Evolutionary conservation across 2,888 invertebrate species (phyloP).

Genomic region (Drosophila imparisetae): DNA sequence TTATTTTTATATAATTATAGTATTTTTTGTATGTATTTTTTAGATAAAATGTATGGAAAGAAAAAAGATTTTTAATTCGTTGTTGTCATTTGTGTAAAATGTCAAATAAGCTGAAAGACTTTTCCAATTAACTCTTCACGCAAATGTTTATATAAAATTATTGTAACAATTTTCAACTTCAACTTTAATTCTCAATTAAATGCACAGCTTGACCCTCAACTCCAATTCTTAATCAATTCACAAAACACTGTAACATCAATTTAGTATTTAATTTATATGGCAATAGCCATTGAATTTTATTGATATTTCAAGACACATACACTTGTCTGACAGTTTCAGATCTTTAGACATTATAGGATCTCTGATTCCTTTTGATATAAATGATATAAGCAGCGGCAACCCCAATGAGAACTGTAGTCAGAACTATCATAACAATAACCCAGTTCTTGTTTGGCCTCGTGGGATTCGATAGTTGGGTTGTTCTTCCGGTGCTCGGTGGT

Average conservation of each 20-base stretch:
- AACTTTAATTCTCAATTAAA: not conserved
- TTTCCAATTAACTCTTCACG: not conserved
- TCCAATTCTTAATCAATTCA: no score
- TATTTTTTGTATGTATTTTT: not conserved
- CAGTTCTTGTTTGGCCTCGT: not conserved
- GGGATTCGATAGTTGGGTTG: not conserved
- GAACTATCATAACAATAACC: not conserved
- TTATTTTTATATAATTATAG: not conserved
- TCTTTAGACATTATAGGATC: constrained; percentile 12
- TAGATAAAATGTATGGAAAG: not conserved
- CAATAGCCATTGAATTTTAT: not conserved
- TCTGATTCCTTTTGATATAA: constrained; percentile 3
- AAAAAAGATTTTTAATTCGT: not conserved
- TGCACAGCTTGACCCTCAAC: not conserved
- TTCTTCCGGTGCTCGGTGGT: not conserved
- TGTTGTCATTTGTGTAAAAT: not conserved
- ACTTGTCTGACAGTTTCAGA: not conserved
- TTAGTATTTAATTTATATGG: not conserved
- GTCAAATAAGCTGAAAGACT: not conserved
- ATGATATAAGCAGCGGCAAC: not conserved
- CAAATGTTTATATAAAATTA: not conserved
- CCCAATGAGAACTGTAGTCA: not conserved
- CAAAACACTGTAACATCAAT: no score
- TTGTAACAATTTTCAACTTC: not conserved
- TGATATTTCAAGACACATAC: no score